These are phyloP conservation scores for Thereva nobilitata DNA, from an alignment of 2,888 invertebrate species.

Conservation along the genomic window DNA sequence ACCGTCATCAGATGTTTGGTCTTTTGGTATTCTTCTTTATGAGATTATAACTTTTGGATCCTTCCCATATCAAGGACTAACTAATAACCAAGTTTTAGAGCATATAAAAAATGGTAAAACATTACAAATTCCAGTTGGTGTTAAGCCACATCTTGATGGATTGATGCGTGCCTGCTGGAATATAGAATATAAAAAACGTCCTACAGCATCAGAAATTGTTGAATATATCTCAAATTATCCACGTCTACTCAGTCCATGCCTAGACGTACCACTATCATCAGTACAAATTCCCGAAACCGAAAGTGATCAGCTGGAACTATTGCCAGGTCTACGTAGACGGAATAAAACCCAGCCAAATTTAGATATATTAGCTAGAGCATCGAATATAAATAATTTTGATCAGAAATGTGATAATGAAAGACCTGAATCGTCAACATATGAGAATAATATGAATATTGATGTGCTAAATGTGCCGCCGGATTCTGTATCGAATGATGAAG, in stretches of 20 bases:
- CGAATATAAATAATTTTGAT: conserved; percentile 42
- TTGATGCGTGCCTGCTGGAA: conserved; percentile 83
- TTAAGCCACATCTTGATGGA: conserved; percentile 80
- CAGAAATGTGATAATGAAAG: conserved; percentile 16
- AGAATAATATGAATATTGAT: conserved; percentile 21
- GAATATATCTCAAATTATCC: conserved; percentile 79
- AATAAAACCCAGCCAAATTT: conserved; percentile 41
- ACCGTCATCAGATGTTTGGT: conserved; percentile 87
- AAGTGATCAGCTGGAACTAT: conserved; percentile 50
- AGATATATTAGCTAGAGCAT: conserved; percentile 40
- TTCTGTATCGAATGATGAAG: conserved; percentile 36
- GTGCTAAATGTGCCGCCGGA: conserved; percentile 40
- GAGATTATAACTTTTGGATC: conserved; percentile 90
- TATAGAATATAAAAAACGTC: conserved; percentile 69
- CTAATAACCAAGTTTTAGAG: conserved; percentile 82
- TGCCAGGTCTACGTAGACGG: conserved; percentile 47
- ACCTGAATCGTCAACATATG: neutral
- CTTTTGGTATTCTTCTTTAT: conserved; percentile 83
- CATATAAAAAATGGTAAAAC: conserved; percentile 78
- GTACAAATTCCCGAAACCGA: conserved; percentile 71
- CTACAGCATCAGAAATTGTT: conserved; percentile 77
- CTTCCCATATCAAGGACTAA: conserved; percentile 86
- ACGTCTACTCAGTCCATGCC: conserved; percentile 74
- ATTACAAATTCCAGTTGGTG: conserved; percentile 73
- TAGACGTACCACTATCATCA: conserved; percentile 75